Percentiles rank a stretch among this genome's conserved stretches.
Conservation (phyloP, 23 tunicate species). For the Trididemnum nubilum region DNA sequence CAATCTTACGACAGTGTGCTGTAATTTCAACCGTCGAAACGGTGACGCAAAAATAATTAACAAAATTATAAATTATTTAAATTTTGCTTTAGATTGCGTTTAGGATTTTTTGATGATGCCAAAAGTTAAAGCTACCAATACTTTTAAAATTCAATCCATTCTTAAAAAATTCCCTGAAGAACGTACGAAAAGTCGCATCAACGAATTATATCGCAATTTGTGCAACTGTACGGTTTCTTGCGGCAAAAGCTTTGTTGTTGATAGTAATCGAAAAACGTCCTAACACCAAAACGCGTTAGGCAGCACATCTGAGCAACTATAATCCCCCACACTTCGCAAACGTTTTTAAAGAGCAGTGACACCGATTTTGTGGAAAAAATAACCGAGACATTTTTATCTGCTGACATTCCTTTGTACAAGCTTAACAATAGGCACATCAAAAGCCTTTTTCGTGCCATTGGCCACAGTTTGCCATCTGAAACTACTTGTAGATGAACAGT, state of each 20-base stretch:
- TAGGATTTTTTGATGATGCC: constrained; percentile 18
- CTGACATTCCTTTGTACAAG: constrained; percentile 40
- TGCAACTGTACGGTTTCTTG: constrained; percentile 20
- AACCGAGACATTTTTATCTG: constrained; percentile 27
- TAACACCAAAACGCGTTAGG: constrained; percentile 19
- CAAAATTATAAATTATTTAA: no score
- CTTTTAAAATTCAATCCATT: constrained; percentile 3
- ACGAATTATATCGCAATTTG: constrained; percentile 14
- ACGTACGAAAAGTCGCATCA: constrained; percentile 1
- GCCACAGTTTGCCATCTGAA: no score
- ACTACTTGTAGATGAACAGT: constrained; percentile 31
- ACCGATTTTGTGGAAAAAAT: constrained; percentile 29
- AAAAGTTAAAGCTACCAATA: constrained; percentile 19
- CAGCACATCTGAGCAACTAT: constrained; percentile 3
- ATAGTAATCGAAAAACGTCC: constrained; percentile 1
- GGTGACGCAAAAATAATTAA: no score
- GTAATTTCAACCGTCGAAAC: no score
- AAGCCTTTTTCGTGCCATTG: constrained; percentile 16
- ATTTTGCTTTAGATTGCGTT: constrained; percentile 10
- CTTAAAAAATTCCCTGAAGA: not conserved
- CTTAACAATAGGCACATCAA: constrained; percentile 9
- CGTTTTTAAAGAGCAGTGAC: constrained; percentile 18
- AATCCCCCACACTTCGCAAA: constrained; percentile 22
- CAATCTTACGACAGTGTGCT: no score
- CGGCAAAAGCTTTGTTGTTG: constrained; percentile 18